A percentile compares a stretch with the other conserved stretches of the same genome.
Evolutionary conservation across 2,888 invertebrate species (phyloP).

Genomic region (Tyria jacobaeae): DNA sequence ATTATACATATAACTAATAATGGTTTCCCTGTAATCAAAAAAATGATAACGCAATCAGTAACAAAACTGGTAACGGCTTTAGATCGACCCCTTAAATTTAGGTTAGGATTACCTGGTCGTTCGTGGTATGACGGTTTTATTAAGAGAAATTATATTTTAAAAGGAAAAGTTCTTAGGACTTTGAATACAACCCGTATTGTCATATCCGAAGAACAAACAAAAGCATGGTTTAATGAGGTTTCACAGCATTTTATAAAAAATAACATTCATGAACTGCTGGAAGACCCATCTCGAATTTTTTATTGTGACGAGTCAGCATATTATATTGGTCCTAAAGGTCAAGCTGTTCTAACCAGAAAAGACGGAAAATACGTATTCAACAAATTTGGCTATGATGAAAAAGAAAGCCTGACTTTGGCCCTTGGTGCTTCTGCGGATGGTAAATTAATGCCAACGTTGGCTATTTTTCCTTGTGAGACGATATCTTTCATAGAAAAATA

Average conservation of each 20-base stretch:
- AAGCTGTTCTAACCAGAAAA: slow-evolving; percentile 15
- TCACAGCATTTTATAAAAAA: neutral
- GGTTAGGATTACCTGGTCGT: slow-evolving; percentile 6
- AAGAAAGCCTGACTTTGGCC: slow-evolving; percentile 20
- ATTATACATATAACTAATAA: slow-evolving; percentile 3
- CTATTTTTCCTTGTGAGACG: slow-evolving; percentile 22
- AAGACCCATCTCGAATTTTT: slow-evolving; percentile 22
- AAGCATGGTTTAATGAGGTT: slow-evolving; percentile 6
- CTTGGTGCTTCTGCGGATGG: slow-evolving; percentile 24
- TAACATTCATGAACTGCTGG: neutral
- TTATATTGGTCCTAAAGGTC: slow-evolving; percentile 18
- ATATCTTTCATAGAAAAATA: slow-evolving; percentile 21
- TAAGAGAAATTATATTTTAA: slow-evolving; percentile 9
- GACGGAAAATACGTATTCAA: slow-evolving; percentile 15
- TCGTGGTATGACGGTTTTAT: slow-evolving; percentile 12
- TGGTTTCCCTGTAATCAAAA: slow-evolving; percentile 17
- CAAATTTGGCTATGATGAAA: slow-evolving; percentile 15
- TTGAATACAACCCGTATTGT: slow-evolving; percentile 5
- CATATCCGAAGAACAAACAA: neutral
- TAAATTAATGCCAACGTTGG: slow-evolving; percentile 24
- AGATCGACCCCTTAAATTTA: slow-evolving; percentile 11
- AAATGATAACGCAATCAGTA: slow-evolving; percentile 8
- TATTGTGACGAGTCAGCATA: slow-evolving; percentile 23
- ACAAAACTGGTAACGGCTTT: slow-evolving; percentile 8
- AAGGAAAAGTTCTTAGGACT: slow-evolving; percentile 11